These are phyloP conservation scores for Zaprionus gabonicus DNA, from an alignment of 1,140 invertebrate genomes.

Conservation along the genomic window DNA sequence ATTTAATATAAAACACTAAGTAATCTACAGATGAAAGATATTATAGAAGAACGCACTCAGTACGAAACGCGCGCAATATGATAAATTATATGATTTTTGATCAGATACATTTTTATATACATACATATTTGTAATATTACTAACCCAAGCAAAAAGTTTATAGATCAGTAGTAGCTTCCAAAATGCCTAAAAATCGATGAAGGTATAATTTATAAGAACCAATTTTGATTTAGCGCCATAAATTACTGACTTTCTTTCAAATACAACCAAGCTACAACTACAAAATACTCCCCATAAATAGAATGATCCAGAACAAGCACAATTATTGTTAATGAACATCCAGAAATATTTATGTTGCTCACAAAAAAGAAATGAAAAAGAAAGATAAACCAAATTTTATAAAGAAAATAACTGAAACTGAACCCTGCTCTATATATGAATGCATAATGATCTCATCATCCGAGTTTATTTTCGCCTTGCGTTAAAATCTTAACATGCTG, in stretches of 20 bases:
- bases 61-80: slow-evolving; percentile 15
- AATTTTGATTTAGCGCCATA: slow-evolving; percentile 55
- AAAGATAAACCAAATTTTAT: neutral
- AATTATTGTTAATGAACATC: slow-evolving; percentile 25
- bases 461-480: slow-evolving; percentile 84
- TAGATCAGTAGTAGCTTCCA: slow-evolving; percentile 30
- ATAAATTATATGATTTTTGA: slow-evolving; percentile 2
- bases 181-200: slow-evolving; percentile 17
- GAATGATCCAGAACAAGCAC: slow-evolving; percentile 22
- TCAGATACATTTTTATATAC: slow-evolving; percentile 22
- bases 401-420: neutral
- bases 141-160: slow-evolving; percentile 37
- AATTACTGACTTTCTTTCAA: slow-evolving; percentile 70
- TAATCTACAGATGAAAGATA: slow-evolving; percentile 19
- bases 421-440: slow-evolving; percentile 62
- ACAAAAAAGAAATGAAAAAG: neutral
- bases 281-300: slow-evolving; percentile 7
- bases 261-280: slow-evolving; percentile 29
- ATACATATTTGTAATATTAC: slow-evolving; percentile 46
- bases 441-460: slow-evolving; percentile 84
- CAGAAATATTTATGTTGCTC: slow-evolving; percentile 55
- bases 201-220: slow-evolving; percentile 43
- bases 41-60: slow-evolving; percentile 30
- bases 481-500: slow-evolving; percentile 61
- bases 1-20: slow-evolving; percentile 28